Conservation (phyloP, 2,113 vertebrate species). For the Gambusia holbrooki region DNA sequence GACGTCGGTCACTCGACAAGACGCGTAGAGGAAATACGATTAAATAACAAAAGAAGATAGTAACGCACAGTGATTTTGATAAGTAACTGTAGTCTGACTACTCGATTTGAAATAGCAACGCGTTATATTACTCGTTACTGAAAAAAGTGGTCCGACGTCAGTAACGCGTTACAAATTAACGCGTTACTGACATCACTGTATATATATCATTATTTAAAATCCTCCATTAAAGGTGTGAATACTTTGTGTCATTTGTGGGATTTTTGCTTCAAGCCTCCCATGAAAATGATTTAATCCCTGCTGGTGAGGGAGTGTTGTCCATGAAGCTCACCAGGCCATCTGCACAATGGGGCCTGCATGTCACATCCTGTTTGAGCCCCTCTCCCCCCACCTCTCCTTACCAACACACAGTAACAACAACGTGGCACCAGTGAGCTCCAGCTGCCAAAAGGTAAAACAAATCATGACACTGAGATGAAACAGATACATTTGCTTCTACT, state of each 20-base stretch:
- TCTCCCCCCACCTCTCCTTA: neutral
- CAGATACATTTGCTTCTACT: neutral
- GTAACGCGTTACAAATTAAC: too few species aligned
- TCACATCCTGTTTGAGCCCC: constrained; percentile 45
- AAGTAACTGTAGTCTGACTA: too few species aligned
- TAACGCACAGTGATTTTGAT: too few species aligned
- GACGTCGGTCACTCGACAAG: too few species aligned
- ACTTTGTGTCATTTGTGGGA: constrained; percentile 5
- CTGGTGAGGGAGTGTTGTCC: constrained; percentile 31
- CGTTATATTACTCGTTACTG: too few species aligned
- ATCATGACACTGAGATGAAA: neutral
- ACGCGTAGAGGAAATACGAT: too few species aligned
- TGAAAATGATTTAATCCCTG: constrained; percentile 40
- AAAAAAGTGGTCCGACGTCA: too few species aligned
- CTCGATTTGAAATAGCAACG: too few species aligned
- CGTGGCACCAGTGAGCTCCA: constrained; percentile 19
- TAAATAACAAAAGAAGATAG: too few species aligned
- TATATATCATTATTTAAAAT: too few species aligned
- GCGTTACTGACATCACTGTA: too few species aligned
- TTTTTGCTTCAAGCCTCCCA: constrained; percentile 8
- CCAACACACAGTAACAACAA: neutral
- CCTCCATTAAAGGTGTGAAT: too few species aligned
- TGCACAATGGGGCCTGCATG: constrained; percentile 32
- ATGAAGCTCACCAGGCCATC: constrained; percentile 30
- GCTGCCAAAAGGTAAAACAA: neutral